A percentile compares a stretch with the other conserved stretches of the same genome.
These are phyloP conservation scores for Antedon mediterranea DNA, from an alignment of 53 echinoderm and acorn worm genomes.

Conservation along the genomic window DNA sequence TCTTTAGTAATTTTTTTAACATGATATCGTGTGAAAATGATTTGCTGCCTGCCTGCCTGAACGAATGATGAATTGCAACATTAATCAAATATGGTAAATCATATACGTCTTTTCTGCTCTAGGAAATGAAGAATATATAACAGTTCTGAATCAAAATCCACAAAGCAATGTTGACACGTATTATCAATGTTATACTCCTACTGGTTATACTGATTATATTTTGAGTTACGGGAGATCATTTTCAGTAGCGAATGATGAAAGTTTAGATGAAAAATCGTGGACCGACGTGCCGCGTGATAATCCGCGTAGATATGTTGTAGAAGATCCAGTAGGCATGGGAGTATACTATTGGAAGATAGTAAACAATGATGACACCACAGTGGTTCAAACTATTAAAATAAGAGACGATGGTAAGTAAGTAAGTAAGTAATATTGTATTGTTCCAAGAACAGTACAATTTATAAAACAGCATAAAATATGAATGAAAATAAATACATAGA, in stretches of 20 bases:
- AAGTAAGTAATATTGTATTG: too few species aligned
- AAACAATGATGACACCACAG: not conserved
- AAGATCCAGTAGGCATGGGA: not conserved
- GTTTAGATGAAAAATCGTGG: not conserved
- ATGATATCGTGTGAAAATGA: too few species aligned
- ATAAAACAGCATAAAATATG: too few species aligned
- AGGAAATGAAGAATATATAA: not conserved
- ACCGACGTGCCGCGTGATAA: not conserved
- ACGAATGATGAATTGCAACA: too few species aligned
- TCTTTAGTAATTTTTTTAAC: too few species aligned
- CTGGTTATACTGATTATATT: not conserved
- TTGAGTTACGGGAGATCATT: not conserved
- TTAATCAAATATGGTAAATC: too few species aligned
- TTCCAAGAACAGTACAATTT: too few species aligned
- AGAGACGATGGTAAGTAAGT: not conserved
- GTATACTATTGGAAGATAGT: not conserved
- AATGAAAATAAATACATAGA: too few species aligned
- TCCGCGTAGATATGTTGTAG: not conserved
- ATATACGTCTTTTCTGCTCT: not conserved
- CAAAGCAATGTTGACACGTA: not conserved
- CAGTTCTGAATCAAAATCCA: not conserved
- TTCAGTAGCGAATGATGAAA: not conserved
- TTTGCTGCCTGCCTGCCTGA: too few species aligned
- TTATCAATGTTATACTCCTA: not conserved
- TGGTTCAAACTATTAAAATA: not conserved